Percentiles rank a stretch among this genome's conserved stretches.
These are phyloP conservation scores for Mycogona germanica DNA, from an alignment of 2,888 invertebrate genomes.

Conservation along the genomic window DNA sequence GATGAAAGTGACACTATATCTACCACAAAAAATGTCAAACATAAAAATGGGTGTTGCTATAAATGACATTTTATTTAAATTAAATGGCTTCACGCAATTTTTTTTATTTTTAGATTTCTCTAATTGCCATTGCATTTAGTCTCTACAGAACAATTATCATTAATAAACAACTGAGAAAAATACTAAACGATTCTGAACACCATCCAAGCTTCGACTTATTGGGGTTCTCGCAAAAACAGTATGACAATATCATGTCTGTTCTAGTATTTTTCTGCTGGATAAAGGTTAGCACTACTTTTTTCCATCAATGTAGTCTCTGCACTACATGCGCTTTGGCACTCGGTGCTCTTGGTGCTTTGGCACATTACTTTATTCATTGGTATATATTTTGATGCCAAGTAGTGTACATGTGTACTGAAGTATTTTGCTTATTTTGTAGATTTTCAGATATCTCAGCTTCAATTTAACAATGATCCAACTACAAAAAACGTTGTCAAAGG, in stretches of 20 bases:
- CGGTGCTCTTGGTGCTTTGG: not conserved
- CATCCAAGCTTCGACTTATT: constrained; percentile 49
- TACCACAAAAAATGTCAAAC: no score
- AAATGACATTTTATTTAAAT: no score
- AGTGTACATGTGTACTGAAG: no score
- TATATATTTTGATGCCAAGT: no score
- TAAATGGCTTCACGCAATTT: not conserved
- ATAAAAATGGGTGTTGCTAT: no score
- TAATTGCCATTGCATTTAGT: constrained; percentile 39
- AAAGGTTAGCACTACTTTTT: constrained; percentile 44
- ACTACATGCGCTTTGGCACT: no score
- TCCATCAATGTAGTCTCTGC: no score
- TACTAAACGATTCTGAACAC: constrained; percentile 34
- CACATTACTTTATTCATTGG: not conserved
- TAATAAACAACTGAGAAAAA: constrained; percentile 33
- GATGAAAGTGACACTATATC: no score
- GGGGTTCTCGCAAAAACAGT: constrained; percentile 44
- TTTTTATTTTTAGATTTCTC: constrained; percentile 35
- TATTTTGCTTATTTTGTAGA: constrained; percentile 34
- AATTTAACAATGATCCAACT: constrained; percentile 62
- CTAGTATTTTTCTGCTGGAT: constrained; percentile 55
- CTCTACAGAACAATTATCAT: constrained; percentile 37
- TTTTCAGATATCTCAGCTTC: constrained; percentile 63
- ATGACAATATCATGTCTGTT: constrained; percentile 48
- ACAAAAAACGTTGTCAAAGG: constrained; percentile 50